Evolutionary conservation across 1,140 invertebrate species (phyloP).

Genomic region (Ostrea denselamellosa): DNA sequence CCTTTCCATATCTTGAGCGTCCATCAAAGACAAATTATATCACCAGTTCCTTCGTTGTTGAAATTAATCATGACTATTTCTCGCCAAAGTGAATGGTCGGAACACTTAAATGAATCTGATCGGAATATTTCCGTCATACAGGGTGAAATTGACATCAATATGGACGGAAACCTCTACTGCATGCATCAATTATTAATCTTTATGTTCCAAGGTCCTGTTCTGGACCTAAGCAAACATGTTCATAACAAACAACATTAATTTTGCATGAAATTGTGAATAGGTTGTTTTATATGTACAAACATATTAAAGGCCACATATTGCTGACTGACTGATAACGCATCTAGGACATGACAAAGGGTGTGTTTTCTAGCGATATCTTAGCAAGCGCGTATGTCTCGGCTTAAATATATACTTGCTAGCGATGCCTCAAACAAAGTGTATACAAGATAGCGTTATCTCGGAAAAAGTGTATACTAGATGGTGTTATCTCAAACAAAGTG

Average conservation of each 20-base stretch:
- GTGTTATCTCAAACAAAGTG: no score
- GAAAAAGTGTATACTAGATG: no score
- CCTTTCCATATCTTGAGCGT: not conserved
- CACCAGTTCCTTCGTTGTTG: not conserved
- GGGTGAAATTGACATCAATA: constrained; percentile 6
- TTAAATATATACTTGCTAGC: no score
- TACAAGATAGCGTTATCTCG: no score
- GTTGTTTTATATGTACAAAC: no score
- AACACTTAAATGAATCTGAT: not conserved
- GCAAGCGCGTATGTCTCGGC: no score
- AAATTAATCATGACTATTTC: constrained; percentile 20
- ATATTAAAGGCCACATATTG: no score
- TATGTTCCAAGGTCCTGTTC: not conserved
- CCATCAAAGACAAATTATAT: constrained; percentile 14
- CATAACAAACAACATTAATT: not conserved
- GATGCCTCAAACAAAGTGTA: no score
- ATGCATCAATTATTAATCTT: constrained; percentile 21
- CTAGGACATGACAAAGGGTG: no score
- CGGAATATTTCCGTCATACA: not conserved
- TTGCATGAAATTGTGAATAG: not conserved
- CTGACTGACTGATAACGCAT: no score
- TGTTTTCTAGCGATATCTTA: no score
- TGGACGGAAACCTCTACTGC: not conserved
- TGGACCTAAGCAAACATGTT: not conserved
- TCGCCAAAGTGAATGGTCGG: not conserved